A percentile compares a stretch with the other conserved stretches of the same genome.
These are phyloP conservation scores for Aphodius sticticus DNA, from an alignment of 2,888 invertebrate genomes.

Conservation along the genomic window DNA sequence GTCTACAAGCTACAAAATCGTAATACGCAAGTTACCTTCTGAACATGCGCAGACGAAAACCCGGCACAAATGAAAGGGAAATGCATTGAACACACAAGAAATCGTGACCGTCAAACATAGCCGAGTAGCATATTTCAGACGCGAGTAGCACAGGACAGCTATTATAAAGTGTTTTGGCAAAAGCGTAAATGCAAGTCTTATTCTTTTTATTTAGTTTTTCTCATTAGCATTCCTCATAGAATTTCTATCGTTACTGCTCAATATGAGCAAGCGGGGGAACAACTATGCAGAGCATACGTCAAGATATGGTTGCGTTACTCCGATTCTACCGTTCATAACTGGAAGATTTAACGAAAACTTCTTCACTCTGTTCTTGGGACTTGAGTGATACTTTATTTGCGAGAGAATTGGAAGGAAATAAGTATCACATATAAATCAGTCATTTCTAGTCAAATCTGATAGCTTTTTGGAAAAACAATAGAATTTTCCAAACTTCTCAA, in stretches of 20 bases:
- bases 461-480: no score
- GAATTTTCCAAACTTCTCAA: no score
- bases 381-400: background rate
- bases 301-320: background rate
- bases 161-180: slow-evolving; percentile 45
- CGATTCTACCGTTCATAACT: background rate
- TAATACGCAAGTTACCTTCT: slow-evolving; percentile 13
- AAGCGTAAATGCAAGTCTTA: slow-evolving; percentile 49
- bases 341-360: background rate
- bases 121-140: slow-evolving; percentile 43
- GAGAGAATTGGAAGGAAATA: background rate
- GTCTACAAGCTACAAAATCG: slow-evolving; percentile 25
- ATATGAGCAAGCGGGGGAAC: slow-evolving; percentile 52
- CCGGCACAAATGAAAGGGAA: slow-evolving; percentile 24
- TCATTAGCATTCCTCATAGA: slow-evolving; percentile 44
- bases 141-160: slow-evolving; percentile 45
- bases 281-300: slow-evolving; percentile 47
- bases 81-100: slow-evolving; percentile 32
- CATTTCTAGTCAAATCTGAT: background rate
- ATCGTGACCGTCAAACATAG: slow-evolving; percentile 21
- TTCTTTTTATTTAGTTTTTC: slow-evolving; percentile 34
- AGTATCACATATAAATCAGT: background rate
- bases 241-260: slow-evolving; percentile 50
- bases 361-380: background rate
- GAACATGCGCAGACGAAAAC: background rate